Conservation (phyloP, 2,888 invertebrate species). For the Heliconius erato region DNA sequence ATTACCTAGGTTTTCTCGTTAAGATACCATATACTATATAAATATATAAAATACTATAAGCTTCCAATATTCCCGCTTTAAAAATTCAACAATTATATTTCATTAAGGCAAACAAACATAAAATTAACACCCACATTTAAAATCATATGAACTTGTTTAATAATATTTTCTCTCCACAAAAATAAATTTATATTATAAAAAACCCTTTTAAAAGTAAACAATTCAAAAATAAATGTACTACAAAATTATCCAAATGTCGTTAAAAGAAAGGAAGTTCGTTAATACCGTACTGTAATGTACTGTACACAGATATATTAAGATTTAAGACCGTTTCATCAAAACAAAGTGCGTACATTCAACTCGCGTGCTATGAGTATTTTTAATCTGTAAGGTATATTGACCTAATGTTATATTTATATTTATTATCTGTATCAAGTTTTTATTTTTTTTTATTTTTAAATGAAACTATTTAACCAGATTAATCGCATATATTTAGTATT, state of each 20-base stretch:
- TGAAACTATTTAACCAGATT: too few relatives aligned
- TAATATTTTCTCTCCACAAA: neutral
- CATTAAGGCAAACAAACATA: too few relatives aligned
- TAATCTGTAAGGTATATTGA: constrained; percentile 52
- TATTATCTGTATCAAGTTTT: neutral
- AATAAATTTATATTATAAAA: neutral
- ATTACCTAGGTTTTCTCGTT: neutral
- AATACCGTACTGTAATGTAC: neutral
- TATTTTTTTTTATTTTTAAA: neutral
- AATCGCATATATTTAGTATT: too few relatives aligned
- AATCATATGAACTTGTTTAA: neutral
- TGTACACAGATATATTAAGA: constrained; percentile 3
- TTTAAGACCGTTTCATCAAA: constrained; percentile 26
- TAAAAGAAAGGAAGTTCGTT: constrained; percentile 1
- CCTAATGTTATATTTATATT: constrained; percentile 22
- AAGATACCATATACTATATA: too few relatives aligned
- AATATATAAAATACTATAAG: too few relatives aligned
- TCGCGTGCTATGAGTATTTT: constrained; percentile 52
- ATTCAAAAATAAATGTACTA: neutral
- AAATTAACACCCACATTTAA: too few relatives aligned
- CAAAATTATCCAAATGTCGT: neutral
- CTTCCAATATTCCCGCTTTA: too few relatives aligned
- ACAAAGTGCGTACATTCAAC: constrained; percentile 53
- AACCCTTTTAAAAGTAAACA: neutral
- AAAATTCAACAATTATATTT: too few relatives aligned